A percentile compares a stretch with the other conserved stretches of the same genome.
Conservation (phyloP, 2,113 vertebrate genomes). For the Orycteropus afer region DNA sequence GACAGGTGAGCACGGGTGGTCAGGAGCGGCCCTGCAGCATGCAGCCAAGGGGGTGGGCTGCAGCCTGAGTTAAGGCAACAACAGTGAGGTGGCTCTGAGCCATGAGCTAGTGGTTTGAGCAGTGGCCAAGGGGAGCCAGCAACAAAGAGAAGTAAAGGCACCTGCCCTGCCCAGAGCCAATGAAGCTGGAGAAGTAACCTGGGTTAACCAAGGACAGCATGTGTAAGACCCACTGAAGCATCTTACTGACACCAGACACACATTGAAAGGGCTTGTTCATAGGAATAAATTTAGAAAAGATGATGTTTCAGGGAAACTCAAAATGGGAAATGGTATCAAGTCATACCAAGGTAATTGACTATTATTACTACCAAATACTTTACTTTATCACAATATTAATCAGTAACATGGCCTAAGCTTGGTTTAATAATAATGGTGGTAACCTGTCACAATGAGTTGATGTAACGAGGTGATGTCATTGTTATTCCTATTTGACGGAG, state of each 20-base stretch:
- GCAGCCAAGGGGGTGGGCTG: background rate
- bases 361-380: background rate
- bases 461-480: background rate
- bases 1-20: background rate
- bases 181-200: background rate
- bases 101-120: background rate
- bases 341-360: background rate
- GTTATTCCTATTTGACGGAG: background rate
- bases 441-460: background rate
- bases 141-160: background rate
- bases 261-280: background rate
- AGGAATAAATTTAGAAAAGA: slow-evolving; percentile 3
- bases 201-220: no score
- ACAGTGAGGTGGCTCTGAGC: background rate
- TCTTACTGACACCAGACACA: background rate
- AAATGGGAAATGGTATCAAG: background rate
- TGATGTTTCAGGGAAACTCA: background rate
- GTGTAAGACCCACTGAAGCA: background rate
- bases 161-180: background rate
- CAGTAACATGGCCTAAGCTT: background rate
- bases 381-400: background rate
- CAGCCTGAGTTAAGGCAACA: background rate
- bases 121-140: background rate
- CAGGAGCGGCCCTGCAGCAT: background rate
- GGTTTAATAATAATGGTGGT: background rate